These are phyloP conservation scores for Lacanobia oleracea DNA, from an alignment of 2,888 invertebrate genomes.

Conservation along the genomic window DNA sequence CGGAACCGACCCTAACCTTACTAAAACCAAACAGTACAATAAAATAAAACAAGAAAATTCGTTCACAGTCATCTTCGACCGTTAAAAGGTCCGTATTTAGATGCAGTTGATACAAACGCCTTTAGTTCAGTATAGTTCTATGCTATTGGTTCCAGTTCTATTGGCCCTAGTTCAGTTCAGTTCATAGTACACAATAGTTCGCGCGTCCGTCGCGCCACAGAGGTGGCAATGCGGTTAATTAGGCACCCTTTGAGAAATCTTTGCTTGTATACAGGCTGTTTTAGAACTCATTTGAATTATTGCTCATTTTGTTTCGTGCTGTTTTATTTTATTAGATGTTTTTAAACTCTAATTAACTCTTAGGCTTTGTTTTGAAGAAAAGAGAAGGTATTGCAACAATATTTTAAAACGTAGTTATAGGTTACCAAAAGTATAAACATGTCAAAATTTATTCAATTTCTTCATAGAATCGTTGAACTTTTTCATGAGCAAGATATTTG, in stretches of 20 bases:
- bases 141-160: slow-evolving; percentile 23
- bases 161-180: slow-evolving; percentile 32
- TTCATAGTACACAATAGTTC: slow-evolving; percentile 76
- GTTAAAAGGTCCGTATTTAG: slow-evolving; percentile 43
- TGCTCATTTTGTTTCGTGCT: background rate
- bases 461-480: background rate
- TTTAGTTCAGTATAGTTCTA: slow-evolving; percentile 29
- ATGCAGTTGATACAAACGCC: slow-evolving; percentile 48
- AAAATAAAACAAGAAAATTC: slow-evolving; percentile 7
- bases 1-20: background rate
- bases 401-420: too few relatives aligned
- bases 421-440: too few relatives aligned
- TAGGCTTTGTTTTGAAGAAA: background rate
- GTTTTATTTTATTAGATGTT: background rate
- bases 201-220: slow-evolving; percentile 76
- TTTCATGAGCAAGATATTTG: background rate
- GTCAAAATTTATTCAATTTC: background rate
- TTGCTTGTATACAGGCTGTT: slow-evolving; percentile 72
- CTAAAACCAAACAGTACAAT: background rate
- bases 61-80: slow-evolving; percentile 33
- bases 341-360: background rate
- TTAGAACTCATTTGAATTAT: background rate
- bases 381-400: too few relatives aligned
- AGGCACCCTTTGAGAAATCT: slow-evolving; percentile 76
- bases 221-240: slow-evolving; percentile 88